These are phyloP conservation scores for Alexandromys oeconomus DNA, from an alignment of 2,797 vertebrate genomes.

Conservation along the genomic window DNA sequence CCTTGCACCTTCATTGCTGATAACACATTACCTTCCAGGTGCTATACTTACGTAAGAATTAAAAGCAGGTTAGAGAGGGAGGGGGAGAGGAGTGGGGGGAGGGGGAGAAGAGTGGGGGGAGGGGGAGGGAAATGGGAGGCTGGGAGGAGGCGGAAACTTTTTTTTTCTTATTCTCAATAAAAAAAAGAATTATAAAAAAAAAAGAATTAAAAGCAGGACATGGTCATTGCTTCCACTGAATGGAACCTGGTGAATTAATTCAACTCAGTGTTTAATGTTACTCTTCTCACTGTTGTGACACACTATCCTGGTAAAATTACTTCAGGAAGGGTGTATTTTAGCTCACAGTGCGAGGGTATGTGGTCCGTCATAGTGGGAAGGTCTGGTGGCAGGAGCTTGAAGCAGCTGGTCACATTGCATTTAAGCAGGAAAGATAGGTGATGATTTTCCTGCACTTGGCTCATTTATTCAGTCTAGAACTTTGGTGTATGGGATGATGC, in stretches of 20 bases:
- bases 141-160: no score
- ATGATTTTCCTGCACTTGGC: not conserved
- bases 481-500: no score
- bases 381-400: not conserved
- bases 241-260: not conserved
- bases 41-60: not conserved
- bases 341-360: not conserved
- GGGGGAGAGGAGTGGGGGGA: no score
- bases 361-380: no score
- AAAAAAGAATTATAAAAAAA: no score
- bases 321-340: not conserved
- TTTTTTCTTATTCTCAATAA: no score
- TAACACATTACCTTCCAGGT: not conserved
- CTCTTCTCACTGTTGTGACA: not conserved
- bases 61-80: no score
- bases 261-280: not conserved
- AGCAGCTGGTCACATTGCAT: not conserved
- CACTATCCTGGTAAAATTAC: not conserved
- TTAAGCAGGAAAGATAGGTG: not conserved
- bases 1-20: not conserved
- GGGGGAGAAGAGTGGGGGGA: no score
- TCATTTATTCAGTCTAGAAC: not conserved
- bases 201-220: not conserved
- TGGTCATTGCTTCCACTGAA: slow-evolving; percentile 12
- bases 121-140: no score